phyloP scores from a whole-genome alignment of 2,797 vertebrate genomes.

The Buceros bicornis region DNA sequence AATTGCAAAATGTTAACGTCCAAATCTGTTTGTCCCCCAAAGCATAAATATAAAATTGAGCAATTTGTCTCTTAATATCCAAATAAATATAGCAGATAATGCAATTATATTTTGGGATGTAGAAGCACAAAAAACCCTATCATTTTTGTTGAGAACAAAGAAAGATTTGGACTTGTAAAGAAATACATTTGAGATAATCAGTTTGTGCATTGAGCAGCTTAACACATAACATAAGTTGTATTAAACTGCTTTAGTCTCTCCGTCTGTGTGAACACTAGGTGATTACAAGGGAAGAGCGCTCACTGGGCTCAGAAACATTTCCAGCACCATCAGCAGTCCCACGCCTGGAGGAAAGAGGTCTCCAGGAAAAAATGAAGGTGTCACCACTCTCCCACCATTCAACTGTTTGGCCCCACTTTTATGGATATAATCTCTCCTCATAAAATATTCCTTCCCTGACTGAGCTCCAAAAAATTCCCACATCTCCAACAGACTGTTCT shows the following conservation, averaged over 20 bases:
- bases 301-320: background rate
- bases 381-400: background rate
- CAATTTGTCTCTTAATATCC: background rate
- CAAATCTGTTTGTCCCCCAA: background rate
- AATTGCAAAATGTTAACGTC: background rate
- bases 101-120: background rate
- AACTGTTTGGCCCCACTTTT: background rate
- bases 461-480: background rate
- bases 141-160: background rate
- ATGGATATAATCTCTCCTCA: background rate
- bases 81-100: background rate
- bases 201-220: background rate
- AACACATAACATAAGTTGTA: background rate
- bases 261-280: background rate
- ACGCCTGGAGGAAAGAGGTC: background rate
- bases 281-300: background rate
- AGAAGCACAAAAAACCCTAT: background rate
- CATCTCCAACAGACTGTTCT: background rate
- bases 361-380: background rate
- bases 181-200: background rate
- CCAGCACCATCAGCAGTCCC: background rate
- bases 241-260: background rate
- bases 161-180: background rate
- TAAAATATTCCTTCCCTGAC: background rate
- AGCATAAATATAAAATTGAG: background rate